Evolutionary conservation across 2,888 invertebrate genomes (phyloP), one percentile per base, ranked within the genome.

Genomic region (Spisula solida): DNA sequence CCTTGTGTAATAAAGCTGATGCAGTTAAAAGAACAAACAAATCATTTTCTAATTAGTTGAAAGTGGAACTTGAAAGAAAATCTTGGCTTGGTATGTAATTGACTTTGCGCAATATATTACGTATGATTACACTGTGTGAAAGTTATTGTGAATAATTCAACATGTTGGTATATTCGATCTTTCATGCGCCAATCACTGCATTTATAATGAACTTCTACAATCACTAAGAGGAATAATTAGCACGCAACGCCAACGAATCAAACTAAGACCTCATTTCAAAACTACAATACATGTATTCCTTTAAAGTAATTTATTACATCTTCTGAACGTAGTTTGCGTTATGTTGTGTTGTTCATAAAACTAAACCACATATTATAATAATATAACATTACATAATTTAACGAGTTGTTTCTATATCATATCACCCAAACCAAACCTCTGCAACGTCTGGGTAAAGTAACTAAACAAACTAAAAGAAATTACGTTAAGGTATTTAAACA

Each of bases 151-250:
- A 75, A 75, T 75, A 10, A 75, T 75, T 75, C 31, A 75, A 75
- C 34, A 31, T 18, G 34, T 75, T 31, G 75, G 31, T 75, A 75
- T 34, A 31, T 31, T 75, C 18, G 2, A 34, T 75, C 75, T 31
- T 75, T 31, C 31, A 75, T 31, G 31, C 16, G 1, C 5, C 31
- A 31, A 18, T 12, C 14, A 34, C 16, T 75, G 34, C 75, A 75
- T 75, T 75, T 31, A 75, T 75, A 75, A 75, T 75, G 75, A 75
- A 75, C 4, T 34, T 34, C 31, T 60, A 8, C 75, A 14, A 75
- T 34, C 34, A 75, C 75, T 75, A 18, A 31, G 31, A 75, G 31
- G 75, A 29, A 75, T 75, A 75, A 75, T 75, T 34, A 75, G 31
- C 75, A 16, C 16, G 25, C 14, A 16, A 18, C 8, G 34, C 34